These are phyloP conservation scores for Scomberomorus guttatus DNA, from an alignment of 2,797 vertebrate species.

Conservation along the genomic window DNA sequence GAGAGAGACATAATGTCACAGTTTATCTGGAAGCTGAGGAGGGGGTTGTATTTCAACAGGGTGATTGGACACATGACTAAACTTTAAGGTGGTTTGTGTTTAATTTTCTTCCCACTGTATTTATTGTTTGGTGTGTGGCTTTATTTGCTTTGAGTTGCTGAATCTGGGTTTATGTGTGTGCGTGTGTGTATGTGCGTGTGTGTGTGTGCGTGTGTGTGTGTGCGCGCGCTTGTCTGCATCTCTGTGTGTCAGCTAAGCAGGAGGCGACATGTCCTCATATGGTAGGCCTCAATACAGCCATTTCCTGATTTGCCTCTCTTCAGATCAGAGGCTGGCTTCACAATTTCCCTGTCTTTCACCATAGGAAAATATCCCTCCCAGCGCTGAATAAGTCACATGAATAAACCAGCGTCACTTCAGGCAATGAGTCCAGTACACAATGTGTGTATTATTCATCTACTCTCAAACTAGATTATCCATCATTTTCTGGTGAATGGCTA, in stretches of 20 bases:
- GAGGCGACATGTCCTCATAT: slow-evolving; percentile 53
- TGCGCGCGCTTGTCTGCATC: slow-evolving; percentile 34
- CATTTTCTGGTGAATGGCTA: slow-evolving; percentile 68
- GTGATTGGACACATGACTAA: slow-evolving; percentile 47
- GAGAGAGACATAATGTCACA: slow-evolving; percentile 27
- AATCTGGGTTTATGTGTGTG: slow-evolving; percentile 23
- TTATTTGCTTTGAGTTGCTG: slow-evolving; percentile 49
- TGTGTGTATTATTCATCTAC: slow-evolving; percentile 68
- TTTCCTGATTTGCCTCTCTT: slow-evolving; percentile 51
- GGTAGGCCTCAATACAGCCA: slow-evolving; percentile 46
- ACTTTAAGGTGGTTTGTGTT: slow-evolving; percentile 42
- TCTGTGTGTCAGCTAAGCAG: slow-evolving; percentile 47
- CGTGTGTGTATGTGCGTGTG: slow-evolving; percentile 35
- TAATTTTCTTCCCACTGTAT: slow-evolving; percentile 55
- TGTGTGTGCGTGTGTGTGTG: slow-evolving; percentile 39
- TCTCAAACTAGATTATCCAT: slow-evolving; percentile 59
- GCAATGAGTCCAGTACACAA: slow-evolving; percentile 50
- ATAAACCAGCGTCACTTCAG: slow-evolving; percentile 62
- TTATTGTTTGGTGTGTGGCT: slow-evolving; percentile 73
- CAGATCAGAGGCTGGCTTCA: slow-evolving; percentile 47
- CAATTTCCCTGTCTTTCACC: slow-evolving; percentile 54
- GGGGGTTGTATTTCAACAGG: slow-evolving; percentile 29
- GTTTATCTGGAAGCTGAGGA: slow-evolving; percentile 38
- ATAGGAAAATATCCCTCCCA: slow-evolving; percentile 59
- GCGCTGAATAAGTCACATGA: slow-evolving; percentile 64